Conservation (phyloP, 2,113 vertebrate genomes). For the Eidolon helvum region DNA sequence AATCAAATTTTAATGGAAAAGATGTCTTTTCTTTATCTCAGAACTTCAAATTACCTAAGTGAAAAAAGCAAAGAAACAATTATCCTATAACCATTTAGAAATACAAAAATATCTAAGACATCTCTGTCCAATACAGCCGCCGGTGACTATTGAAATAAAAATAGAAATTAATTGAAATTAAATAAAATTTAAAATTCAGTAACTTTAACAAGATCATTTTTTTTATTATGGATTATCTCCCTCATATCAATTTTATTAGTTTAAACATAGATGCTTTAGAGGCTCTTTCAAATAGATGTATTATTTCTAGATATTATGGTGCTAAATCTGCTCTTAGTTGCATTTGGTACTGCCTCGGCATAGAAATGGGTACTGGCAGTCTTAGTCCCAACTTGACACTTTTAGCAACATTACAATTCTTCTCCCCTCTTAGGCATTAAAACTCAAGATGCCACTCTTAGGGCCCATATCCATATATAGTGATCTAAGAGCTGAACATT, state of each 20-base stretch:
- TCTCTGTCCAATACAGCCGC: neutral
- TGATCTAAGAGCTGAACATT: neutral
- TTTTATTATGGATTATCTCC: neutral
- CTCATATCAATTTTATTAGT: neutral
- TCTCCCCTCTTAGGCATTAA: neutral
- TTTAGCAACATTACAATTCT: neutral
- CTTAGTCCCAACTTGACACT: neutral
- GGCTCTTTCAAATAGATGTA: neutral
- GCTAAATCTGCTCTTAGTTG: neutral
- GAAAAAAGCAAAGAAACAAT: neutral
- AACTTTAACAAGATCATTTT: neutral
- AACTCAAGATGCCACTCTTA: neutral
- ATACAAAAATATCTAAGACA: neutral
- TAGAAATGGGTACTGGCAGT: neutral
- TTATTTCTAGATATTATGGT: neutral
- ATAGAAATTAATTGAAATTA: neutral
- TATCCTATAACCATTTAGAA: neutral
- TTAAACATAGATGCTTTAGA: neutral
- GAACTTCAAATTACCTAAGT: conserved; percentile 4
- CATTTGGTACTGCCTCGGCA: neutral
- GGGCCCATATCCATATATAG: too few relatives aligned
- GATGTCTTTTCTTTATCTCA: neutral
- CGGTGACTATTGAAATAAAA: neutral
- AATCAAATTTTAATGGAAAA: neutral
- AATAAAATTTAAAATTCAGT: neutral